Evolutionary conservation across 2,797 vertebrate species (phyloP), one percentile per base, ranked within the genome.

Genomic region (Ibycter americanus): DNA sequence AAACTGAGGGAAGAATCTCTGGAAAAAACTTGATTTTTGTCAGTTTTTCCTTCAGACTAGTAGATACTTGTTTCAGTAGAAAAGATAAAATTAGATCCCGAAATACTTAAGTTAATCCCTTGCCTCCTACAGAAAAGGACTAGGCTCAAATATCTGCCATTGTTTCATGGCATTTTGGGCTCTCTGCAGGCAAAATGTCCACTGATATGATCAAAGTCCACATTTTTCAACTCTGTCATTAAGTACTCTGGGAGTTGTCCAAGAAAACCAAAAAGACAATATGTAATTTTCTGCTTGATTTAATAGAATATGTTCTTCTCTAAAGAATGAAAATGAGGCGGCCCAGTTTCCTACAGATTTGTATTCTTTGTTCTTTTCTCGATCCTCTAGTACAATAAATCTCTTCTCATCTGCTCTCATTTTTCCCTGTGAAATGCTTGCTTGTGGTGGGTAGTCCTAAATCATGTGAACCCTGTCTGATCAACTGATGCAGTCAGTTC

Each of bases 181-280:
- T 96, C 66, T 95, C 78, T 87, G 47, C 47, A 91, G 62, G 67
- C 71, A 91, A 63, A 84, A 90, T 13, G 56, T 87, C 71, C 67
- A 87, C 67, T 87, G 91, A 93, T 94, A 83, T 0, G 3, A 97
- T 91, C 84, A 85, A 96, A 93, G 91, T 52, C 63, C 56, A 74
- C 63, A n/a, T 85, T 96, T 95, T 94, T 93, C 87, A 95, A 56
- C 78, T 44, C 59, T 89, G 66, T 89, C 87, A 85, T 93, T 94
- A 95, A 91, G 71, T 80, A 52, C 55, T 80, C 74, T 95, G 93
- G 89, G 81, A 94, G 27, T 40, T 89, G 71, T 94, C 83, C 89
- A 94, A 93, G 71, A 84, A 92, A 96, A 90, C 83, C 42, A 79
- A 80, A 73, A 94, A 93, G 96, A 96, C 95, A 96, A 94, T 96